phyloP scores from a whole-genome alignment of 2,888 invertebrate species.

The Cryptophagus acutangulus region DNA sequence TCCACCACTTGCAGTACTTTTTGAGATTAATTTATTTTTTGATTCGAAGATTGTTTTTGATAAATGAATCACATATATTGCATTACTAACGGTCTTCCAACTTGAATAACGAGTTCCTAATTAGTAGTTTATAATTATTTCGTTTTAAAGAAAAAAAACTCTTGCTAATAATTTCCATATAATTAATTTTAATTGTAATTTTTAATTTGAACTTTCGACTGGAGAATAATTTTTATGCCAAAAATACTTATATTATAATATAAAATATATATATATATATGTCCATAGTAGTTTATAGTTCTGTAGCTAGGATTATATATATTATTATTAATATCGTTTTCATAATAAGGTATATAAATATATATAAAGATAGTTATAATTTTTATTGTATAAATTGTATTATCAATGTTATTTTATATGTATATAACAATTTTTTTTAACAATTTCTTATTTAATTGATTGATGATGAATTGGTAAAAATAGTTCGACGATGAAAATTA shows the following conservation, averaged over 20 bases:
- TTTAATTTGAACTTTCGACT: slow-evolving; percentile 22
- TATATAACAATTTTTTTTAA: too few relatives aligned
- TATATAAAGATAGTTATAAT: too few relatives aligned
- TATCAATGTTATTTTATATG: too few relatives aligned
- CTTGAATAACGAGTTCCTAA: slow-evolving; percentile 40
- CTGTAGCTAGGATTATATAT: too few relatives aligned
- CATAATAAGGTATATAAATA: too few relatives aligned
- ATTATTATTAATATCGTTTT: too few relatives aligned
- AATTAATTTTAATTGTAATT: slow-evolving; percentile 5
- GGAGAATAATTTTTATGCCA: slow-evolving; percentile 29
- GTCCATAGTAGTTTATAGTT: too few relatives aligned
- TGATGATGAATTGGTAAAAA: background rate
- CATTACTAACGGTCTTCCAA: slow-evolving; percentile 39
- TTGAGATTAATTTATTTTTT: slow-evolving; percentile 22
- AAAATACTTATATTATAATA: slow-evolving; percentile 27
- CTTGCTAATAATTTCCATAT: background rate
- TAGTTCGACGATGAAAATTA: background rate
- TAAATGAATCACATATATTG: slow-evolving; percentile 2
- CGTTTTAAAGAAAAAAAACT: slow-evolving; percentile 14
- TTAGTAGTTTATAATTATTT: slow-evolving; percentile 14
- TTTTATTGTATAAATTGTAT: too few relatives aligned
- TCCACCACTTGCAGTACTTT: too few relatives aligned
- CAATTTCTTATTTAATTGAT: background rate
- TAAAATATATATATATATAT: too few relatives aligned
- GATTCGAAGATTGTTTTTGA: slow-evolving; percentile 27